These are phyloP conservation scores for Peromyscus attwateri DNA, from an alignment of 2,797 vertebrate genomes.

Conservation along the genomic window DNA sequence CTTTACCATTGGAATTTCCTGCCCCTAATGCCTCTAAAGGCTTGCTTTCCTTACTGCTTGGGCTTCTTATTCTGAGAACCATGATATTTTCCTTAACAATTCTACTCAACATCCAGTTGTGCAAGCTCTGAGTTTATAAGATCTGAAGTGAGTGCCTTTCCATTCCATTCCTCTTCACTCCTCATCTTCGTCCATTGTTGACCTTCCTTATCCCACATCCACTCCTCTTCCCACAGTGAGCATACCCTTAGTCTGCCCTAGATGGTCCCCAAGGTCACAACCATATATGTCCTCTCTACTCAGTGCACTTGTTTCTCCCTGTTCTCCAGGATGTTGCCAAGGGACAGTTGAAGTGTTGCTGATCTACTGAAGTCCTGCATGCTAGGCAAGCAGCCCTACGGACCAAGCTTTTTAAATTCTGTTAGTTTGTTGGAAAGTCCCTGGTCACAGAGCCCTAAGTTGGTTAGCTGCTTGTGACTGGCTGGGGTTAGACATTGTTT, in stretches of 20 bases:
- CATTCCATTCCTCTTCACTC: neutral
- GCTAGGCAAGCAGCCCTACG: neutral
- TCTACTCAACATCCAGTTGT: neutral
- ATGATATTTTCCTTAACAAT: too few relatives aligned
- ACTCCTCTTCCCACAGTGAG: too few relatives aligned
- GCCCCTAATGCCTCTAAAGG: neutral
- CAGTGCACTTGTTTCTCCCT: neutral
- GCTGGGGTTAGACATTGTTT: neutral
- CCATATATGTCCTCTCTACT: neutral
- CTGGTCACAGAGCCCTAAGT: neutral
- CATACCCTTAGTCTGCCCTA: neutral
- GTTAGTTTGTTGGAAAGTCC: neutral
- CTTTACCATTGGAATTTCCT: neutral
- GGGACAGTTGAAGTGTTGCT: neutral
- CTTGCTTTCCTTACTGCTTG: neutral
- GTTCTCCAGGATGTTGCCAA: neutral
- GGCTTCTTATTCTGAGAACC: neutral
- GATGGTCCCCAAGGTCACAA: neutral
- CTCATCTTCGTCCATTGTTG: fast-evolving
- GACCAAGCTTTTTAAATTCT: neutral
- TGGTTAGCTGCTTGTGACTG: neutral
- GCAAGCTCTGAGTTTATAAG: neutral
- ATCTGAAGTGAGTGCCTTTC: neutral
- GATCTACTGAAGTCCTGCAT: neutral
- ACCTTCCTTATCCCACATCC: neutral